A percentile compares a stretch with the other conserved stretches of the same genome.
Conservation (phyloP, 92 coral and sea anemone species). For the Ricordea florida region DNA sequence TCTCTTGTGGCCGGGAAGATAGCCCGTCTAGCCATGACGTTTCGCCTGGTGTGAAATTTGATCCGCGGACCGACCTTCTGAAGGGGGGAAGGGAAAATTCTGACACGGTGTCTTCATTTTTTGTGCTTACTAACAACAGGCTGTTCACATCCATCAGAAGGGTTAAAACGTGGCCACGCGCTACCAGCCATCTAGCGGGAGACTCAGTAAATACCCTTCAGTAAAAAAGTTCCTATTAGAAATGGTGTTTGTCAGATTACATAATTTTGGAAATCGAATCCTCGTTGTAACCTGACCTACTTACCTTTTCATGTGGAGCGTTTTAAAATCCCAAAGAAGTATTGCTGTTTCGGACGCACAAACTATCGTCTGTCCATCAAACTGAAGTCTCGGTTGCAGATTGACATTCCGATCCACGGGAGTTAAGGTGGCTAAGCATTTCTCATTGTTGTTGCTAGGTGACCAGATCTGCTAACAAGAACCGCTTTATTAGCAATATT, state of each 20-base stretch:
- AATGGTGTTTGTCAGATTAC: no score
- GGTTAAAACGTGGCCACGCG: slow-evolving; percentile 79
- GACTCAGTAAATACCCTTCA: slow-evolving; percentile 67
- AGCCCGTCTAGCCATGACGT: slow-evolving; percentile 70
- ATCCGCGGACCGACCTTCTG: slow-evolving; percentile 79
- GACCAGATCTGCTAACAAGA: slow-evolving; percentile 86
- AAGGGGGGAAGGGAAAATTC: slow-evolving; percentile 73
- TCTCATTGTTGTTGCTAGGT: slow-evolving; percentile 17
- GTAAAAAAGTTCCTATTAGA: background rate
- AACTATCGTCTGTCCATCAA: slow-evolving; percentile 76
- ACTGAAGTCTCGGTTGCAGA: slow-evolving; percentile 83
- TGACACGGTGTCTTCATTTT: slow-evolving; percentile 69
- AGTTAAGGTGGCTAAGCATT: slow-evolving; percentile 66
- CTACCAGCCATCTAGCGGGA: slow-evolving; percentile 86
- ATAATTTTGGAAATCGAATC: no score
- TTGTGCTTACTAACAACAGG: slow-evolving; percentile 70
- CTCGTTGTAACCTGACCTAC: no score
- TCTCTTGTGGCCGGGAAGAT: slow-evolving; percentile 28
- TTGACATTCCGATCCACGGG: slow-evolving; percentile 33
- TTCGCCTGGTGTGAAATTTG: slow-evolving; percentile 80
- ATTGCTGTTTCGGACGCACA: slow-evolving; percentile 87
- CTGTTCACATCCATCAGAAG: slow-evolving; percentile 73
- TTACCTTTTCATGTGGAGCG: slow-evolving; percentile 53
- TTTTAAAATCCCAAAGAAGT: slow-evolving; percentile 86
- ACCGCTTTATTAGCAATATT: no score